Conservation (phyloP, 2,113 vertebrate genomes). For the Numenius arquata region DNA sequence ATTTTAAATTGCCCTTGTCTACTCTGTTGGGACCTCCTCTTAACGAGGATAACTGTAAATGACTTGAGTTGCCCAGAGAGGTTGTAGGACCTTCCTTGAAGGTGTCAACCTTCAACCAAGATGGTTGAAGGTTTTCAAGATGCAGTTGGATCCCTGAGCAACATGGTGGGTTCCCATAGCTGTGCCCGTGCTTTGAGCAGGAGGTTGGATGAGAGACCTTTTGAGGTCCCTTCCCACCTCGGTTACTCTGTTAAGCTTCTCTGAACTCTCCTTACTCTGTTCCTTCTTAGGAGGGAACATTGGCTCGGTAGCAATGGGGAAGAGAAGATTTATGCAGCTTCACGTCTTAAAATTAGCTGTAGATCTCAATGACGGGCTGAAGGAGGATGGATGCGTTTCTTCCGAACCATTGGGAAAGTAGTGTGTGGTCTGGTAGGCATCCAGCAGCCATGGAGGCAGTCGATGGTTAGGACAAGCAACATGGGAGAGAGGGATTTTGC, state of each 20-base stretch:
- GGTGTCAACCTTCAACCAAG: background rate
- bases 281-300: background rate
- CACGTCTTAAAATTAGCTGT: background rate
- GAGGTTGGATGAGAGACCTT: background rate
- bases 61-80: background rate
- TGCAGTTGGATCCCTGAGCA: background rate
- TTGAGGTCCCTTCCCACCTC: background rate
- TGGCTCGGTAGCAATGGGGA: background rate
- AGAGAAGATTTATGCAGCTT: background rate
- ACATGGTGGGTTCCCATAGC: background rate
- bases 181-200: background rate
- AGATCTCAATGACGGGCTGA: background rate
- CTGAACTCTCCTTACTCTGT: background rate
- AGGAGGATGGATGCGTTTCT: background rate
- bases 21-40: background rate
- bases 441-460: background rate
- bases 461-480: background rate
- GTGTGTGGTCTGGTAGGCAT: fast-evolving
- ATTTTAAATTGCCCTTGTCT: background rate
- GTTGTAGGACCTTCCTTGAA: background rate
- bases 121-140: background rate
- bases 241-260: background rate
- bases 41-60: background rate
- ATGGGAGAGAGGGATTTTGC: background rate
- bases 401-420: background rate